These are phyloP conservation scores for Acanthurus leucopareius DNA, from an alignment of 2,797 vertebrate genomes.

Conservation along the genomic window DNA sequence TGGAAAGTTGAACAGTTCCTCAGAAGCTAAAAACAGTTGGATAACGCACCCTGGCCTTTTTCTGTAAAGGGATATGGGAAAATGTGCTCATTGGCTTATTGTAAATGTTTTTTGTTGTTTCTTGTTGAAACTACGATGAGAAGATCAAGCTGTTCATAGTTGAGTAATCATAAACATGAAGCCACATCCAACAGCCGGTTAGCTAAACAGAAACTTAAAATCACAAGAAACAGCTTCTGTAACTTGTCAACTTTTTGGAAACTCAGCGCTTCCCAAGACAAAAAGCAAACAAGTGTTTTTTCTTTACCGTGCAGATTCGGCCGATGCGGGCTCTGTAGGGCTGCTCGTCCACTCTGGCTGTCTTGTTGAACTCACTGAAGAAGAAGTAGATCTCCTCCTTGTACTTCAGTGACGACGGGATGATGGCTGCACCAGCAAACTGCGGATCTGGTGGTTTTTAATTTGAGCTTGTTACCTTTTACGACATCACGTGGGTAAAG, in stretches of 20 bases:
- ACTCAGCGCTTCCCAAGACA: no score
- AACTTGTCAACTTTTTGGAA: no score
- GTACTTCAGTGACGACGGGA: constrained; percentile 75
- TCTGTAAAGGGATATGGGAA: no score
- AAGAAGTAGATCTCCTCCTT: constrained; percentile 90
- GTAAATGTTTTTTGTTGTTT: no score
- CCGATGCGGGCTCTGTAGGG: constrained; percentile 86
- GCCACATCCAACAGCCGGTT: not conserved
- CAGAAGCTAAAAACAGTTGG: no score
- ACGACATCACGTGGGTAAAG: no score
- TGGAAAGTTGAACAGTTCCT: no score
- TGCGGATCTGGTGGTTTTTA: constrained; percentile 78
- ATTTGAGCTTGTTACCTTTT: no score
- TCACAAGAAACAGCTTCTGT: not conserved
- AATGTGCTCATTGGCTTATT: no score
- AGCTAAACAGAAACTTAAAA: not conserved
- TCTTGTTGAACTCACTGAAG: constrained; percentile 88
- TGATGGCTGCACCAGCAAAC: constrained; percentile 86
- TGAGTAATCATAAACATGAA: not conserved
- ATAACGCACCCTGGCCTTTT: no score
- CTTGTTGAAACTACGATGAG: no score
- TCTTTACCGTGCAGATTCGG: constrained; percentile 85
- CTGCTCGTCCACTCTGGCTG: constrained; percentile 85
- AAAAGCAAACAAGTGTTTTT: no score
- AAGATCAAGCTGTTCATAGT: not conserved